Conservation (phyloP, 2,113 vertebrate genomes). For the Megaleporinus macrocephalus region DNA sequence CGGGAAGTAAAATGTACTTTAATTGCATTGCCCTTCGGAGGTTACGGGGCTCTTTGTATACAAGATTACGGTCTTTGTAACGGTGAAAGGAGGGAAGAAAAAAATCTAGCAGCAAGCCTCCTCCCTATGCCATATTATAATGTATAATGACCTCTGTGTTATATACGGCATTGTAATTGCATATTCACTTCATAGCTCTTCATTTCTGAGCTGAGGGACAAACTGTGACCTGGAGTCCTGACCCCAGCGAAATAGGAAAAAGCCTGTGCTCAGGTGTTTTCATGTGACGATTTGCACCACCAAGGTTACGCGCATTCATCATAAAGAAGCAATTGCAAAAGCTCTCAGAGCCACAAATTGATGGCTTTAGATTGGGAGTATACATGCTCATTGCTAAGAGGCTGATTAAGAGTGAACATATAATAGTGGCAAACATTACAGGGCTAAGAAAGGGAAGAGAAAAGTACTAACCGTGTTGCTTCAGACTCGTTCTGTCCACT, state of each 20-base stretch:
- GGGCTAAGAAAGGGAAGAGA: constrained; percentile 17
- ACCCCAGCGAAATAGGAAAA: constrained; percentile 23
- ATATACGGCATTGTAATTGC: background rate
- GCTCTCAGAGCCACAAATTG: background rate
- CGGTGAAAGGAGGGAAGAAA: background rate
- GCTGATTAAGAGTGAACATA: background rate
- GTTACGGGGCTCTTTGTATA: background rate
- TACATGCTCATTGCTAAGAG: constrained; percentile 4
- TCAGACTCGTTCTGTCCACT: background rate
- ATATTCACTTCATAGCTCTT: background rate
- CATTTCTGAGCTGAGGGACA: constrained; percentile 31
- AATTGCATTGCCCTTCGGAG: background rate
- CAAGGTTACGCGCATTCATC: constrained; percentile 34
- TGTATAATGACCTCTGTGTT: background rate
- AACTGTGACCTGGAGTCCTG: constrained; percentile 17
- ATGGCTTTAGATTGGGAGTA: background rate
- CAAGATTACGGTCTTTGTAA: background rate
- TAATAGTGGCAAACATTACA: background rate
- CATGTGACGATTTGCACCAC: constrained; percentile 9
- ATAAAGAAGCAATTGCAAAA: constrained; percentile 4
- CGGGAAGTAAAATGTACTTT: constrained; percentile 3
- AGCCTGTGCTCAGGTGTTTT: constrained; percentile 2
- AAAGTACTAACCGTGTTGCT: background rate
- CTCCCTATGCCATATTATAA: background rate
- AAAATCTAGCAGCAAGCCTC: background rate